Base-by-base conservation (phyloP, 2,113 vertebrate species). In the Malaclemys terrapin region DNA sequence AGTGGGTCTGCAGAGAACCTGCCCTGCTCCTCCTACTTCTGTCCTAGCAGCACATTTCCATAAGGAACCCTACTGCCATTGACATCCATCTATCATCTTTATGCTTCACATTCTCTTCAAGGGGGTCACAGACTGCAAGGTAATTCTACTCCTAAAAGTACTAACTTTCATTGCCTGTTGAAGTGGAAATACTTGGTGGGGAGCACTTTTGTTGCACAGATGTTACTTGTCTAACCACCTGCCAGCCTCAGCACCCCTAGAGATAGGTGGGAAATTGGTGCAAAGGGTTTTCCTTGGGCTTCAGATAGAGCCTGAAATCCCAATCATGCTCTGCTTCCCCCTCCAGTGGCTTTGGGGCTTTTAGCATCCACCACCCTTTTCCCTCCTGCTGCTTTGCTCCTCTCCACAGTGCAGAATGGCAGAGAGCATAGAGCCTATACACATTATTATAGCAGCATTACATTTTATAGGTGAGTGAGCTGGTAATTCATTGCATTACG, bases 401-500 rank as follows among this genome's bases (percentile, higher is more conserved):
- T 89, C 22, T 27, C 20, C 35, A 2, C 3, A 49, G 22, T 24
- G 31, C 9, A 85, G 13, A 49, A 22, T 87, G 14, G 50, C 89
- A 75, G 22, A 42, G 8, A 93, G 47, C 82, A 84, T 53, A 78
- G 45, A 27, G 29, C 79, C 81, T 78, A 84, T 47, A 25, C 22
- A 88, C 56, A 56, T 54, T 75, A 11, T 78, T 50, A 80, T 57
- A 56, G 12, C 2, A 45, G 62, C 76, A 69, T 50, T 75, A 25
- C 91, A 72, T 79, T 7, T 29, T 76, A 49, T 81, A 35, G 90
- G 50, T 20, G 11, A 69, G 13, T 80, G 89, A 95, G 89, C 54
- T 97, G 85, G 42, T 91, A 82, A 78, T 76, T 75, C 65, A 42
- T 35, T 93, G 89, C 17, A 83, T 72, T 86, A 90, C 85, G 54